Percentiles rank a stretch among this genome's conserved stretches.
These are phyloP conservation scores for Indicator indicator DNA, from an alignment of 2,113 vertebrate genomes.

Conservation along the genomic window DNA sequence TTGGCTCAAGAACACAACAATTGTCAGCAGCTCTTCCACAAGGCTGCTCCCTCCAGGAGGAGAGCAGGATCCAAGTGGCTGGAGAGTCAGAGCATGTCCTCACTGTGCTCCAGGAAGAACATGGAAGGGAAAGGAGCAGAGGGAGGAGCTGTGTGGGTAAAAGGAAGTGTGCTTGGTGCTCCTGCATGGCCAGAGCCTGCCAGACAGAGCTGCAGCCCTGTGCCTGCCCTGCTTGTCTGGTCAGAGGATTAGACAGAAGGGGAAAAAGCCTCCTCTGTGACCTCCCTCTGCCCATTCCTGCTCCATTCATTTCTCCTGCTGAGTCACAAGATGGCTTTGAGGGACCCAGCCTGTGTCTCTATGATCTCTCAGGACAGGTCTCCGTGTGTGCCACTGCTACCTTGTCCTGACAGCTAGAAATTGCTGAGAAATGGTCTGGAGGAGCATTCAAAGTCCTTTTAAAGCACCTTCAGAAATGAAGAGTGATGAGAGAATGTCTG, in stretches of 20 bases:
- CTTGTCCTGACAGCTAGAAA: too few relatives aligned
- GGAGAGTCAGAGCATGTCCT: constrained; percentile 9
- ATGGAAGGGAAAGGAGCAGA: too few relatives aligned
- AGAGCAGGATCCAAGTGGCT: not conserved
- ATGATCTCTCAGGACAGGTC: too few relatives aligned
- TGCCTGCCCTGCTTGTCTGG: not conserved
- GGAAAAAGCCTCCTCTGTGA: not conserved
- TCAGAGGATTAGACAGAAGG: not conserved
- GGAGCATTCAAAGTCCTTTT: too few relatives aligned
- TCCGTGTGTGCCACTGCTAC: too few relatives aligned
- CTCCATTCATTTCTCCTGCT: not conserved
- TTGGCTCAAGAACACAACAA: constrained; percentile 7
- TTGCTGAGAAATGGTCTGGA: too few relatives aligned
- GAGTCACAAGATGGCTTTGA: too few relatives aligned
- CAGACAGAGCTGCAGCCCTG: not conserved
- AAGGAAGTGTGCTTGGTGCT: constrained; percentile 17
- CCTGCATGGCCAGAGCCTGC: not conserved
- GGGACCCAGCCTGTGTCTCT: too few relatives aligned
- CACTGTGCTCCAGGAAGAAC: constrained; percentile 25
- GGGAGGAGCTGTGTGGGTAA: not conserved
- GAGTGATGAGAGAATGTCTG: too few relatives aligned
- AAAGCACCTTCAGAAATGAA: too few relatives aligned
- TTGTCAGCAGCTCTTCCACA: constrained; percentile 16
- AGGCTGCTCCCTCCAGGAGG: not conserved
- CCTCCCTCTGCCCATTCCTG: not conserved